Percentiles rank a stretch among this genome's conserved stretches.
Evolutionary conservation across 2,797 vertebrate genomes (phyloP).

Genomic region (Paratrypauchen microcephalus): DNA sequence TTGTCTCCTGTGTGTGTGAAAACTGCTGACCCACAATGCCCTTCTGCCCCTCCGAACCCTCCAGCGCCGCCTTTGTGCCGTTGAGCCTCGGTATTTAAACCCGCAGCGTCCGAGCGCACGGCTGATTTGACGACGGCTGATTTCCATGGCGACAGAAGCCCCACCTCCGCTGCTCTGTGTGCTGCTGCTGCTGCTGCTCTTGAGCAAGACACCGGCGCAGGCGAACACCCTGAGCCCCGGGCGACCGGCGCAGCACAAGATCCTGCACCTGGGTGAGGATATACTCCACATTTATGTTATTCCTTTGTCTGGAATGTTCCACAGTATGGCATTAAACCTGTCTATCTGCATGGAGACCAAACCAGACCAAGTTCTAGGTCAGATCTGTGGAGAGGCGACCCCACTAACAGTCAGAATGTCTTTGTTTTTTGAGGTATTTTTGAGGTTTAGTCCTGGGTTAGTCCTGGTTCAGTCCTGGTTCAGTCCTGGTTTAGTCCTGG

Average conservation of each 20-base stretch:
- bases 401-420: no score
- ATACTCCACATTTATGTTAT: neutral
- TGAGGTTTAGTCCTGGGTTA: no score
- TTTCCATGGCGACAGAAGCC: slow-evolving; percentile 61
- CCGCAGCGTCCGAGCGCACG: slow-evolving; percentile 24
- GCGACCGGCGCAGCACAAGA: slow-evolving; percentile 69
- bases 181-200: slow-evolving; percentile 60
- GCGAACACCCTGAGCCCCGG: slow-evolving; percentile 62
- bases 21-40: slow-evolving; percentile 71
- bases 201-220: slow-evolving; percentile 64
- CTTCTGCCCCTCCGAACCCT: slow-evolving; percentile 71
- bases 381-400: no score
- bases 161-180: slow-evolving; percentile 49
- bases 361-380: no score
- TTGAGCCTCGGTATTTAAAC: slow-evolving; percentile 57
- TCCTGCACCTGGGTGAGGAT: slow-evolving; percentile 73
- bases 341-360: no score
- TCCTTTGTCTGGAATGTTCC: no score
- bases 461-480: no score
- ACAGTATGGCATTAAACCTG: no score
- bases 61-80: slow-evolving; percentile 47
- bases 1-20: slow-evolving; percentile 45
- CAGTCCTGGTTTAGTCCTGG: no score
- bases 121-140: slow-evolving; percentile 68
- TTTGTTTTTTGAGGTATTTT: neutral